Base-by-base conservation (phyloP, 2,113 vertebrate species). In the Gallinago jamesoni region DNA sequence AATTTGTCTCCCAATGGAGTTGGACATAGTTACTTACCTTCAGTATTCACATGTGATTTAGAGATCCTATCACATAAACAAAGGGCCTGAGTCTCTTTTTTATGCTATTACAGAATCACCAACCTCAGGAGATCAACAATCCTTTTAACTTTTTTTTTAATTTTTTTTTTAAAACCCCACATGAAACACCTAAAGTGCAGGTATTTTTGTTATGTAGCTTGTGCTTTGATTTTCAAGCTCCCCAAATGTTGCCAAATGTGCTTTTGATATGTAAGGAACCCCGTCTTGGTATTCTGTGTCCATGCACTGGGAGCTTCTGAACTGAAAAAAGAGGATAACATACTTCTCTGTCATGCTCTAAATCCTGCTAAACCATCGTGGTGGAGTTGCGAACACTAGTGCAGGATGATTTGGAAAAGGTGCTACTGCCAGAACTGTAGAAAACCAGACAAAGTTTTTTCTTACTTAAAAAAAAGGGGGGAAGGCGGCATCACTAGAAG, bases 1-100 rank as follows among this genome's bases (percentile, higher is more conserved):
- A 68, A 77, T 95, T 94, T 77, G 47, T 92, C 68, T 90, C 53
- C 16, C 13, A 67, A 3, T n/a, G 48, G 83, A 77, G 48, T 14
- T 75, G 79, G 60, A 68, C 84, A 74, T 52, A 81, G 79, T 94
- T 93, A 67, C 56, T 89, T 92, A 73, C 72, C 72, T 87, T 72
- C 72, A 70, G 18, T 48, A 57, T 90, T 94, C 88, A 50, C 59
- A n/a, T 10, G 47, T 59, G 43, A 59, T 63, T 80, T 73, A 45
- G n/a, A 66, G 70, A 88, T 80, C 31, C 55, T 84, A 73, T 48
- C 79, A 41, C 5, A 55, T 11, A 66, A 91, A 87, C 27, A 31
- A 68, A 68, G 43, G 35, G 14, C 47, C 60, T 30, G 33, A 72
- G 73, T 31, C 79, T 83, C 50, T 70, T 62, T 94, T 67, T 76